Conservation (phyloP, 2,888 invertebrate genomes). For the Ochropacha duplaris region DNA sequence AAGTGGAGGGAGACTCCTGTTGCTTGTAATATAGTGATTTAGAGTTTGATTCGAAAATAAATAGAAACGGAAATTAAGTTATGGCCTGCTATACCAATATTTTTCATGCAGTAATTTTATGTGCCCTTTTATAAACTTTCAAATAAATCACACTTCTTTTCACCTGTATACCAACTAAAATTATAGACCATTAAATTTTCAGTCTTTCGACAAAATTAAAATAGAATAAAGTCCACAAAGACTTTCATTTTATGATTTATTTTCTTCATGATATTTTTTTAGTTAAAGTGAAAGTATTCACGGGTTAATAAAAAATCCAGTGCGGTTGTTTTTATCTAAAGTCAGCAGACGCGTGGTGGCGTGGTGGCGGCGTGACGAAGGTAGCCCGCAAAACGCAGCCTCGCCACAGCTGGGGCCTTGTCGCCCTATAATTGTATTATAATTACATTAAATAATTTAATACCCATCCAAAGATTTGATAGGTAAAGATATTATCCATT, state of each 20-base stretch:
- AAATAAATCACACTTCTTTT: background rate
- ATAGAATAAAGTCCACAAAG: no score
- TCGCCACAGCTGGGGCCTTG: constrained; percentile 40
- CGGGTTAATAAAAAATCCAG: constrained; percentile 14
- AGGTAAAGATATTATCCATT: background rate
- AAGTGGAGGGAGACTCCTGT: constrained; percentile 2
- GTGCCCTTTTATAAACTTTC: no score
- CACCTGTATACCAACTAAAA: no score
- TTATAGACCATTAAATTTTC: no score
- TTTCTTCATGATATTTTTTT: background rate
- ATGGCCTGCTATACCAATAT: background rate
- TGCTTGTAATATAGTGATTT: background rate
- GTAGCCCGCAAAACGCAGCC: constrained; percentile 47
- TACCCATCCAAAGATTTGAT: constrained; percentile 7
- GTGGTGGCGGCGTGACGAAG: constrained; percentile 46
- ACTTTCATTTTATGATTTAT: no score
- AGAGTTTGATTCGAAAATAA: background rate
- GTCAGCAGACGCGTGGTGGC: constrained; percentile 7
- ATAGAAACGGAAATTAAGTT: background rate
- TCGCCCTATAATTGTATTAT: constrained; percentile 43
- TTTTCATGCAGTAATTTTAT: background rate
- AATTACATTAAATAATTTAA: constrained; percentile 40
- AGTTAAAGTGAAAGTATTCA: no score
- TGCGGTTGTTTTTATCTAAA: constrained; percentile 22
- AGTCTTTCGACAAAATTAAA: no score